Evolutionary conservation across 2,113 vertebrate genomes (phyloP), one percentile per base, ranked within the genome.

Genomic region (Empidonax traillii): DNA sequence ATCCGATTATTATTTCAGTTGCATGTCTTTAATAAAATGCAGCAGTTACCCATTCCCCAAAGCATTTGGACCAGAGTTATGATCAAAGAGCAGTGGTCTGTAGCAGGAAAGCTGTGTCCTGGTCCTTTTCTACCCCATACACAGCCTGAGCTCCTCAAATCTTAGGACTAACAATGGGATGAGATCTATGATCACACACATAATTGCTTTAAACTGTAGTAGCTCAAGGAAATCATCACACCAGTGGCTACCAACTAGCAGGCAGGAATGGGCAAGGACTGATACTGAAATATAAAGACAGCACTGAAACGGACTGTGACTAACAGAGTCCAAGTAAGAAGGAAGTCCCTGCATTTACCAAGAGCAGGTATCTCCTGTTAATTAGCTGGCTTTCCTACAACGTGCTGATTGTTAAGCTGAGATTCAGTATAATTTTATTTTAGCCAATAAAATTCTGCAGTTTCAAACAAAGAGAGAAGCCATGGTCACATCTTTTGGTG

Each of bases 1-100:
- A 97, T 97, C 97, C 51, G 91, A 96, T 97, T 96, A 97, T 93
- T 96, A 83, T 84, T 85, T 80, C 79, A 88, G 90, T 94, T 68
- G 46, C 35, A 53, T 84, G 94, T 93, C 91, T 91, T 87, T 97
- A 97, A 95, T 86, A 94, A 97, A 96, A 96, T 85, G 73, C 73
- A 71, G 83, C 65, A 92, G 92, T 66, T 95, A 65, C 80, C 91
- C 72, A 17, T 78, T 93, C 88, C 84, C 84, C 85, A 87, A 69
- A 94, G 79, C 76, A 95, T 94, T 85, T 76, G 88, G 56, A 69
- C 53, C 65, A 84, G 41, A 78, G 21, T 27, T 39, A 55, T 16
- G 58, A 58, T 41, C 35, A 4, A 92, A 92, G 49, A 85, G 74
- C 3, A 3, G 44, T 22, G 33, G 47, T 41, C 69, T 75, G 39